phyloP scores from a whole-genome alignment of 1,140 invertebrate genomes.

The Sinella curviseta region DNA sequence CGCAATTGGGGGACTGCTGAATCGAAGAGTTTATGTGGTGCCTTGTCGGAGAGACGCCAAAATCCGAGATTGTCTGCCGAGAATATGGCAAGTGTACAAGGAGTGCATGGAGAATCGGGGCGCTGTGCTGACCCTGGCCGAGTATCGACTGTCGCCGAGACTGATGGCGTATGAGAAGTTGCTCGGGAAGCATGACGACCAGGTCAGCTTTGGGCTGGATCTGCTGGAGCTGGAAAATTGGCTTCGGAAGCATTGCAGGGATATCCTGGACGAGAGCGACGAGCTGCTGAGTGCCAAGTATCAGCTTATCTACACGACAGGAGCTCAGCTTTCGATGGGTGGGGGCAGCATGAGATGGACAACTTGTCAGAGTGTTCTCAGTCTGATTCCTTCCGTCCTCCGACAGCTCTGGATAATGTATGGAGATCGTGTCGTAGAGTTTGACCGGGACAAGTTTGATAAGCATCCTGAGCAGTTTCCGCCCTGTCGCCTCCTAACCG shows the following conservation, averaged over 20 bases:
- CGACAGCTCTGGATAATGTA: neutral
- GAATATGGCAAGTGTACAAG: neutral
- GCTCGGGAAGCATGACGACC: neutral
- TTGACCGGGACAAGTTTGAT: neutral
- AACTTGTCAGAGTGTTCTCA: constrained; percentile 21
- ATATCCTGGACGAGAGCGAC: constrained; percentile 40
- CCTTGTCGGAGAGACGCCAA: constrained; percentile 39
- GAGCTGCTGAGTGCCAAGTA: constrained; percentile 37
- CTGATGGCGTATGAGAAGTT: constrained; percentile 32
- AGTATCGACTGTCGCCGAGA: constrained; percentile 35
- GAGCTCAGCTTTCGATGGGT: constrained; percentile 9
- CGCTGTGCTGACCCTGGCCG: constrained; percentile 34
- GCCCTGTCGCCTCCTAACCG: neutral
- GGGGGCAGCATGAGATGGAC: constrained; percentile 29
- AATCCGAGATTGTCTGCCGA: neutral
- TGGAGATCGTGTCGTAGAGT: neutral
- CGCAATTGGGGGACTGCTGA: constrained; percentile 38
- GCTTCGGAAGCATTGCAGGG: neutral
- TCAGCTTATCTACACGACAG: constrained; percentile 37
- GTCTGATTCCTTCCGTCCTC: neutral
- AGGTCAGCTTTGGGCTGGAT: neutral
- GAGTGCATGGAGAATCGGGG: constrained; percentile 30
- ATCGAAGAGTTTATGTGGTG: constrained; percentile 35
- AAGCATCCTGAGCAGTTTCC: constrained; percentile 16
- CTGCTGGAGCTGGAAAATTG: neutral